phyloP scores from a whole-genome alignment of 1,140 invertebrate species.

The Ips nitidus region DNA sequence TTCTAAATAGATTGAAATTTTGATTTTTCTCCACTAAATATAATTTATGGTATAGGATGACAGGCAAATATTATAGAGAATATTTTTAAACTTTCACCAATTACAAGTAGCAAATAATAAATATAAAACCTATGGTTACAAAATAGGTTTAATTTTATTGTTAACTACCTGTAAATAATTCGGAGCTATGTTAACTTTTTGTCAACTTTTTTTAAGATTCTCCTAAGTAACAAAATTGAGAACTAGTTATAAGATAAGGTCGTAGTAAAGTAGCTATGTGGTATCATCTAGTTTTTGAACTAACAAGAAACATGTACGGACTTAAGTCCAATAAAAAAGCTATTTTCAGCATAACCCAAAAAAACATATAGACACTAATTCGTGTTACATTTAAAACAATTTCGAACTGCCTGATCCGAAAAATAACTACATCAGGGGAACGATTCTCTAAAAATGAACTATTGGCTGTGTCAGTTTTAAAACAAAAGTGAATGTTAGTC shows the following conservation, averaged over 20 bases:
- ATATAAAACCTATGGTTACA: too few species aligned
- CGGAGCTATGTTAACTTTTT: too few species aligned
- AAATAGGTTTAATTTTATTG: too few species aligned
- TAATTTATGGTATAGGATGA: background rate
- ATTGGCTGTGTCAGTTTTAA: slow-evolving; percentile 24
- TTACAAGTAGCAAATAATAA: too few species aligned
- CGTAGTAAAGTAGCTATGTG: slow-evolving; percentile 15
- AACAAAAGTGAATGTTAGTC: slow-evolving; percentile 26
- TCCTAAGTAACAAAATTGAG: background rate
- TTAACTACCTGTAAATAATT: too few species aligned
- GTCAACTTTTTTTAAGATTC: too few species aligned
- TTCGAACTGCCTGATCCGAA: background rate
- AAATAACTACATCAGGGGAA: slow-evolving; percentile 4
- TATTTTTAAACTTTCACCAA: too few species aligned
- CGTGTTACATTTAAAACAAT: slow-evolving; percentile 3
- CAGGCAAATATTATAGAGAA: too few species aligned
- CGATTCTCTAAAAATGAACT: slow-evolving; percentile 4
- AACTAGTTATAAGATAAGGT: slow-evolving; percentile 12
- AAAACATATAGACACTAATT: slow-evolving; percentile 10
- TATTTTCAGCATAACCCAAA: slow-evolving; percentile 16
- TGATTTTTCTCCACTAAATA: background rate
- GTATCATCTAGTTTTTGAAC: slow-evolving; percentile 17
- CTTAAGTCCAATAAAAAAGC: slow-evolving; percentile 15
- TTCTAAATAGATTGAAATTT: background rate
- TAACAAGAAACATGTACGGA: background rate